Percentiles rank a stretch among this genome's conserved stretches.
phyloP scores from a whole-genome alignment of 2,797 vertebrate genomes.

The Harpagifer antarcticus region DNA sequence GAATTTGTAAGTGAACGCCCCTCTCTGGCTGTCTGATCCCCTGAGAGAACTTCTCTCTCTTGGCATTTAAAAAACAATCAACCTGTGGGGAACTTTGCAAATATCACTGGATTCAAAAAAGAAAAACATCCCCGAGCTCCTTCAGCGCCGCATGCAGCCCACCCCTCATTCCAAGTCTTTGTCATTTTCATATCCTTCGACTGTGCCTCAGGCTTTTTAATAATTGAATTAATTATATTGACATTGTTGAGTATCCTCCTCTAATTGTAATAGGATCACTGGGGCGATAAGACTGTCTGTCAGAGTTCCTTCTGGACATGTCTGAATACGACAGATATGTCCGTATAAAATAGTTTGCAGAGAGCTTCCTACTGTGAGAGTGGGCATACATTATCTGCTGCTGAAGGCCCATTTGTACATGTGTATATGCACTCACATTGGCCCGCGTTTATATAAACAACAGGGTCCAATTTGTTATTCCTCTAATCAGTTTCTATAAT shows the following conservation, averaged over 20 bases:
- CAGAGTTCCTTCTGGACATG: conserved; percentile 34
- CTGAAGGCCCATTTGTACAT: background rate
- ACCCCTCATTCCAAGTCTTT: conserved; percentile 28
- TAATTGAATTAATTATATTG: conserved; percentile 75
- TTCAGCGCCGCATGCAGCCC: background rate
- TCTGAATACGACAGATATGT: conserved; percentile 8
- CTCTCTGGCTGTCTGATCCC: conserved; percentile 29
- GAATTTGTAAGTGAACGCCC: conserved; percentile 42
- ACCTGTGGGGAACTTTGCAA: conserved; percentile 62
- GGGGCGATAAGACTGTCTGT: conserved; percentile 44
- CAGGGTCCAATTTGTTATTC: conserved; percentile 25
- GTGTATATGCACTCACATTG: background rate
- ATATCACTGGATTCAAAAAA: conserved; percentile 55
- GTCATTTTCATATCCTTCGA: conserved; percentile 48
- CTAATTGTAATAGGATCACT: conserved; percentile 64
- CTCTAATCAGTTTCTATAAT: conserved; percentile 5
- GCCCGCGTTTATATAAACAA: conserved; percentile 6
- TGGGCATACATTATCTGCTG: background rate
- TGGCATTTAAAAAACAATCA: conserved; percentile 70
- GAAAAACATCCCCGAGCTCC: conserved; percentile 44
- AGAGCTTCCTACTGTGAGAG: background rate
- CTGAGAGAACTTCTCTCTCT: conserved; percentile 49
- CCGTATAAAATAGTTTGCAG: background rate
- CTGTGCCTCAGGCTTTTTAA: conserved; percentile 55
- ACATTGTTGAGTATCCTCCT: conserved; percentile 63